Conservation (phyloP, 2,888 invertebrate species). For the Thera britannica region DNA sequence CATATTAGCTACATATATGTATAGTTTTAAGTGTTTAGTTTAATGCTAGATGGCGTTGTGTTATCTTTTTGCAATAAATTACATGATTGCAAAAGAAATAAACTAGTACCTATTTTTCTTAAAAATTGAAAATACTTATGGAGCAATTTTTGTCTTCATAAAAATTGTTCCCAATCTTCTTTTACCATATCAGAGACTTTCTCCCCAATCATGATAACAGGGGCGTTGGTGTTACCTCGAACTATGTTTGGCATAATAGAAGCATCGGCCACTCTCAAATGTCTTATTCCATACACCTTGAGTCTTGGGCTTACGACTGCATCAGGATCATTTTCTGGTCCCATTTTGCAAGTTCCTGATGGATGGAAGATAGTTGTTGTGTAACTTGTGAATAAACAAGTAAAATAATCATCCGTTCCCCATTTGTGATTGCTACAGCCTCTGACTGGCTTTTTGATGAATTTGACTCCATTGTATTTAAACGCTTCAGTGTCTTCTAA, state of each 20-base stretch:
- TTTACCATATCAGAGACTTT: constrained; percentile 71
- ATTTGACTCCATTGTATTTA: constrained; percentile 76
- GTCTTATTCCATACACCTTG: constrained; percentile 63
- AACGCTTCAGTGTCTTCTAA: constrained; percentile 85
- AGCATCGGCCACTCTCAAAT: constrained; percentile 89
- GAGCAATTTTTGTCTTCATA: constrained; percentile 1
- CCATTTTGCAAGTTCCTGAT: constrained; percentile 73
- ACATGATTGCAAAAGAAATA: background rate
- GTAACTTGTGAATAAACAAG: constrained; percentile 86
- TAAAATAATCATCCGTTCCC: constrained; percentile 86
- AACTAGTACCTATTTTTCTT: background rate
- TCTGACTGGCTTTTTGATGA: constrained; percentile 83
- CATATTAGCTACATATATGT: background rate
- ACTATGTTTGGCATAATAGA: constrained; percentile 92
- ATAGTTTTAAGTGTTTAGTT: too few species aligned
- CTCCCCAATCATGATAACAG: constrained; percentile 93
- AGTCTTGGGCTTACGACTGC: constrained; percentile 68
- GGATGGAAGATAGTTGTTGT: constrained; percentile 82
- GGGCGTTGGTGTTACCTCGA: constrained; percentile 93
- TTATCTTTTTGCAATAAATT: too few species aligned
- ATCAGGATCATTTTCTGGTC: constrained; percentile 63
- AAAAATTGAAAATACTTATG: background rate
- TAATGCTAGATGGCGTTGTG: too few species aligned
- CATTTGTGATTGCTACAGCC: constrained; percentile 82
- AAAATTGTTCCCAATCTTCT: constrained; percentile 61